These are phyloP conservation scores for Corythornis madagascariensis DNA, from an alignment of 2,113 vertebrate genomes.

Conservation along the genomic window DNA sequence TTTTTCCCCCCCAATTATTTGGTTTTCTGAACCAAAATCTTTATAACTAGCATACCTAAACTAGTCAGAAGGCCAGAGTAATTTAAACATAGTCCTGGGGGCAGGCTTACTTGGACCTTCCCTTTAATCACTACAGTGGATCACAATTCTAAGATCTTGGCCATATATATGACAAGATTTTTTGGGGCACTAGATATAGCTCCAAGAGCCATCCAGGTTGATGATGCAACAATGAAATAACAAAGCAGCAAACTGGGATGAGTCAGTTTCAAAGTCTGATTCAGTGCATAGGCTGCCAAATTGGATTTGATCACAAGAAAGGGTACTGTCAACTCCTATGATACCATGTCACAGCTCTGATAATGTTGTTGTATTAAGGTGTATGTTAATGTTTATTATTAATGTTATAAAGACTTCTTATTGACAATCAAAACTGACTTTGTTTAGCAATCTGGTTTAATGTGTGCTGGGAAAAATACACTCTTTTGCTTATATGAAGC, in stretches of 20 bases:
- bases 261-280: neutral
- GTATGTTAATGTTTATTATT: no score
- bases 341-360: neutral
- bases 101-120: neutral
- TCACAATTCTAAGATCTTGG: neutral
- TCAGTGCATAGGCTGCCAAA: neutral
- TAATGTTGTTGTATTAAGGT: neutral
- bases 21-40: neutral
- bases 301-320: neutral
- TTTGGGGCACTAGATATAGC: neutral
- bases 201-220: neutral
- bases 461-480: accelerated
- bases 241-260: neutral
- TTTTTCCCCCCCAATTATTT: neutral
- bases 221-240: neutral
- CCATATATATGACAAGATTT: neutral
- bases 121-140: neutral
- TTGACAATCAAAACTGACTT: neutral
- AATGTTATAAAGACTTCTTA: neutral
- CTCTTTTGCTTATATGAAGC: neutral
- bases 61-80: neutral
- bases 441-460: neutral
- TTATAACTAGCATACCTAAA: neutral
- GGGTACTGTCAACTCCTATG: neutral
- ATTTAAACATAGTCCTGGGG: neutral